Percentiles rank a stretch among this genome's conserved stretches.
phyloP scores from a whole-genome alignment of 2,888 invertebrate species.

The Synergus laeviventris region DNA sequence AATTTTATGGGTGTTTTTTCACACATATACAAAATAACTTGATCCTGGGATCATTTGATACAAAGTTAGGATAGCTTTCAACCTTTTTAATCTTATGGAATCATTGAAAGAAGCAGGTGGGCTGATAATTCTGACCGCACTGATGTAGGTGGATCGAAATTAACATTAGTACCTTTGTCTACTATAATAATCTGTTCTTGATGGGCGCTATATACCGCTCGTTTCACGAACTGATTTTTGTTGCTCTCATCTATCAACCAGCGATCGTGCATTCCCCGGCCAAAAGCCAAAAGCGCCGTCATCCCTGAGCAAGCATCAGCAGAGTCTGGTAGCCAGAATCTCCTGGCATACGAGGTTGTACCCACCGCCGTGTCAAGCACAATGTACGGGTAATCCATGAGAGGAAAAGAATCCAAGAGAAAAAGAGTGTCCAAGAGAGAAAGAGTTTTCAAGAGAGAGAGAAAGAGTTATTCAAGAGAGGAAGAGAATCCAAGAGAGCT shows the following conservation, averaged over 20 bases:
- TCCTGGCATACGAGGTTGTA: slow-evolving; percentile 69
- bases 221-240: slow-evolving; percentile 16
- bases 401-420: slow-evolving; percentile 40
- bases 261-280: slow-evolving; percentile 55
- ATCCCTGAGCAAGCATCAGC: slow-evolving; percentile 51
- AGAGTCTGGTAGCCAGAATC: slow-evolving; percentile 51
- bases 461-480: neutral
- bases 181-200: neutral
- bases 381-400: slow-evolving; percentile 69
- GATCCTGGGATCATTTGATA: no score
- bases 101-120: no score
- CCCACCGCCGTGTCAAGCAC: slow-evolving; percentile 73
- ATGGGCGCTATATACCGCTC: neutral
- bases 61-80: no score
- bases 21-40: no score
- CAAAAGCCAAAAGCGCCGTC: slow-evolving; percentile 46
- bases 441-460: neutral
- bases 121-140: no score
- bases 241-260: slow-evolving; percentile 48
- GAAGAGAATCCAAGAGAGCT: slow-evolving; percentile 53
- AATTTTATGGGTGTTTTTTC: no score
- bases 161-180: neutral
- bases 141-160: no score
- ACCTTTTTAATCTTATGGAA: no score
- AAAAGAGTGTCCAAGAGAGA: slow-evolving; percentile 35